Evolutionary conservation across 2,888 invertebrate species (phyloP).

Genomic region (Archips xylosteana): DNA sequence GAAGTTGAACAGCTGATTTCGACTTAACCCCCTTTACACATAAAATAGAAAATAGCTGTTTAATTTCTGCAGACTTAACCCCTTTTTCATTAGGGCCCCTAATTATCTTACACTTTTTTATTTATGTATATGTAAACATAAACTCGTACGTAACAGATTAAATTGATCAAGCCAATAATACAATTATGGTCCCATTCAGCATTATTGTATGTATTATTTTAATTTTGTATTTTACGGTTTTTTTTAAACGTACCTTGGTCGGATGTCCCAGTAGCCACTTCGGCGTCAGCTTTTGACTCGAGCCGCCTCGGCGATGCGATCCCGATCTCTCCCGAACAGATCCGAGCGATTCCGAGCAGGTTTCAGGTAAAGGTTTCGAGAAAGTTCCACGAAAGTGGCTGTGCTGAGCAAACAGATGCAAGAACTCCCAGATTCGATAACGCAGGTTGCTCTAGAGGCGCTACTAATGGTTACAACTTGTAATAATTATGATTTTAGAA

Average conservation of each 20-base stretch:
- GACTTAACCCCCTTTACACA: too few species aligned
- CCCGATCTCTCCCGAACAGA: conserved; percentile 22
- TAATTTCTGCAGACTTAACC: too few species aligned
- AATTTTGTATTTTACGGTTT: not conserved
- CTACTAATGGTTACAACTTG: conserved; percentile 14
- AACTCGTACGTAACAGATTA: too few species aligned
- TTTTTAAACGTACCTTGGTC: not conserved
- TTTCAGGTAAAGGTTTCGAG: conserved; percentile 19
- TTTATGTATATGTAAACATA: too few species aligned
- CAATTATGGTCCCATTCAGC: too few species aligned
- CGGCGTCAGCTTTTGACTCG: conserved; percentile 7
- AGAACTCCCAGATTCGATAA: conserved; percentile 39
- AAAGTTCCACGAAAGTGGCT: conserved; percentile 39
- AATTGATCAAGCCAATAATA: too few species aligned
- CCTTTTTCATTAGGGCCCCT: too few species aligned
- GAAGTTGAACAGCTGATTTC: too few species aligned
- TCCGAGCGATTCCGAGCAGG: conserved; percentile 15
- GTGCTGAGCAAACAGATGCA: conserved; percentile 38
- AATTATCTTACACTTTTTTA: too few species aligned
- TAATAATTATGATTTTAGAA: not conserved
- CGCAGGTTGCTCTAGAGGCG: conserved; percentile 27
- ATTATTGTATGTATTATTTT: too few species aligned
- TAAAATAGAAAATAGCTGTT: too few species aligned
- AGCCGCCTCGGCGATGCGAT: conserved; percentile 12
- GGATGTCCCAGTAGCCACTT: not conserved